Evolutionary conservation across 2,888 invertebrate species (phyloP).

Genomic region (Salpingus planirostris): DNA sequence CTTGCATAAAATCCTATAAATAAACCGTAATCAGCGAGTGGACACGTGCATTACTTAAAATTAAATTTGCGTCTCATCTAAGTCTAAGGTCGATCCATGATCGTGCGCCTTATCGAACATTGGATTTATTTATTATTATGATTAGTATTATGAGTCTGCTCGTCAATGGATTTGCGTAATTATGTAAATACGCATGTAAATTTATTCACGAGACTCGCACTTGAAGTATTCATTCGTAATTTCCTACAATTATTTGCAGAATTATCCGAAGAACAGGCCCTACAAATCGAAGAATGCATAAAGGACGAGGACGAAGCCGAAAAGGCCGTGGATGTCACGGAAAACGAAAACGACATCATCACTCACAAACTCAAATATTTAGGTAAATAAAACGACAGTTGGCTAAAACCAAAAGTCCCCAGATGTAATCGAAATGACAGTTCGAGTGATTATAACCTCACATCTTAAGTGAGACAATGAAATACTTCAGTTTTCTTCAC

Average conservation of each 20-base stretch:
- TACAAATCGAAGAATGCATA: no score
- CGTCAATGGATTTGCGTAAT: no score
- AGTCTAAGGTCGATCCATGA: no score
- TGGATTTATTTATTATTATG: conserved; percentile 1
- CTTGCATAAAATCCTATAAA: background rate
- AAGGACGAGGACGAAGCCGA: conserved; percentile 49
- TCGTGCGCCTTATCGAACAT: no score
- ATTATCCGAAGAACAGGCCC: conserved; percentile 57
- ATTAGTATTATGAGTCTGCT: no score
- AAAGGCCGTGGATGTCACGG: conserved; percentile 26
- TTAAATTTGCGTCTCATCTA: no score
- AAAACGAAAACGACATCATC: conserved; percentile 39
- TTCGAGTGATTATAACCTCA: background rate
- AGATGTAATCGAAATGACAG: no score
- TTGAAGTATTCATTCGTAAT: conserved; percentile 1
- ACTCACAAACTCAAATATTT: conserved; percentile 64
- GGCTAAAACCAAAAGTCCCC: no score
- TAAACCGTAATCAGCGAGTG: background rate
- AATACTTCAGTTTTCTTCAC: no score
- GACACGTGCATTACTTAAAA: background rate
- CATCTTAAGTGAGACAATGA: no score
- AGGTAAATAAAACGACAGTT: no score
- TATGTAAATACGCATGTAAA: background rate
- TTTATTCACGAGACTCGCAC: background rate
- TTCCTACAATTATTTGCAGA: conserved; percentile 43